phyloP scores from a whole-genome alignment of 1,140 invertebrate species.

The Phocides pigmalion region DNA sequence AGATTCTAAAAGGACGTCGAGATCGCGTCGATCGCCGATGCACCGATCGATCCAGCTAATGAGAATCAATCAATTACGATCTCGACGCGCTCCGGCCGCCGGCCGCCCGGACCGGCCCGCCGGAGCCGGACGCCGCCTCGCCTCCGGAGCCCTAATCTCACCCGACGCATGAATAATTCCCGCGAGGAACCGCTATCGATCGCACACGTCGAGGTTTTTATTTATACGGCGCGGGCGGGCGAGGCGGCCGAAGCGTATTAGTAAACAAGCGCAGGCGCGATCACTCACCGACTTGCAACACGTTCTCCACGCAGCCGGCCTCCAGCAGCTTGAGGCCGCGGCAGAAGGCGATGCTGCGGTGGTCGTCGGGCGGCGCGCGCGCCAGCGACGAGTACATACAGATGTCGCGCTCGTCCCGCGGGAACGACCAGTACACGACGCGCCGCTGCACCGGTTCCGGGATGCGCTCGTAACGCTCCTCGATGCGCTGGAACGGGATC shows the following conservation, averaged over 20 bases:
- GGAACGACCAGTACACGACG: conserved; percentile 95
- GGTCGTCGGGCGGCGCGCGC: conserved; percentile 86
- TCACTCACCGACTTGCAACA: conserved; percentile 95
- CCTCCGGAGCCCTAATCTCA: conserved; percentile 67
- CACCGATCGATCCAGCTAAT: conserved; percentile 37
- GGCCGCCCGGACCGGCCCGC: conserved; percentile 8
- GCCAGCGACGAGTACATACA: conserved; percentile 95
- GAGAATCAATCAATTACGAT: conserved; percentile 37
- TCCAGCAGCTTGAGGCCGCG: conserved; percentile 93
- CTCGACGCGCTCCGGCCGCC: conserved; percentile 41
- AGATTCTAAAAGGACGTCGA: conserved; percentile 60
- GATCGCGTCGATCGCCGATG: conserved; percentile 30
- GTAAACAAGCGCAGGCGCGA: conserved; percentile 82
- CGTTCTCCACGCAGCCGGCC: conserved; percentile 90
- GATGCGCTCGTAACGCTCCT: conserved; percentile 93
- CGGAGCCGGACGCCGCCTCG: conserved; percentile 22
- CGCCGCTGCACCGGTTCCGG: conserved; percentile 94
- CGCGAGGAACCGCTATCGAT: conserved; percentile 81
- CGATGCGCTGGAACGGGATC: conserved; percentile 93
- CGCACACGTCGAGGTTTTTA: conserved; percentile 83
- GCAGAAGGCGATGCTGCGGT: conserved; percentile 92
- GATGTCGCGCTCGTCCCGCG: conserved; percentile 93
- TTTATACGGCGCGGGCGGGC: conserved; percentile 81
- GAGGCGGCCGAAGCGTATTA: conserved; percentile 82
- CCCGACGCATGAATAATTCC: conserved; percentile 81